Base-by-base conservation (phyloP, 2,888 invertebrate genomes). In the Hirtodrosophila histrioides region DNA sequence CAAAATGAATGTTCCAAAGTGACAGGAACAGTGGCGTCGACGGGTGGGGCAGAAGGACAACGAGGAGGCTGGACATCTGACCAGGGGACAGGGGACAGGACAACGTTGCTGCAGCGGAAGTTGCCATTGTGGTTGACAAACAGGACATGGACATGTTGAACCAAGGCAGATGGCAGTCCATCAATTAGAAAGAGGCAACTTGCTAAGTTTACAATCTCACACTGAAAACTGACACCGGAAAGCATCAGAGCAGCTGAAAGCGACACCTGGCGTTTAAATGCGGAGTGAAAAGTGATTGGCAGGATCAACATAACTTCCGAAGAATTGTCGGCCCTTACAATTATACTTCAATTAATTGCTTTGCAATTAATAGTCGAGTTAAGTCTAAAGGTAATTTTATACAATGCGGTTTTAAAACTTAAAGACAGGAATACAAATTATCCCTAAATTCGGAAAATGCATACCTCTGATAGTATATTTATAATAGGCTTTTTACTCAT, bases 1-100 rank as follows among this genome's bases (percentile, higher is more conserved):
- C 80, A 55, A 61, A 82, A 79, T 85, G 73, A 77, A 82, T 85
- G 83, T 67, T 39, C 58, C 67, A 54, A 75, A 77, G 74, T 67
- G 85, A 72, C 83, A 77, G 64, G 35, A 39, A 29, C 37, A 46
- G 44, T 29, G 57, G 27, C 24, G 49, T 46, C 51, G n/a, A 43
- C 40, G 33, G 33, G 24, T 36, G 31, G 12, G 17, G 40, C 11
- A 35, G 41, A 2, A 8, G 36, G 9, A 54, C 60, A 23, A 10
- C 44, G 27, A 40, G 37, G 9, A 27, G 35, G 35, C 5, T 31
- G 48, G 31, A 31, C 31, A 27, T 4, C 27, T 27, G 27, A 27
- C 27, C 27, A 3, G 6, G 27, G 5, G 27, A 27, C n/a, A 53
- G n/a, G 39, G 33, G n/a, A 17, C 23, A 63, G 39, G 31, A 27